Base-by-base conservation (phyloP, 1,140 invertebrate genomes). In the Bombus superbus region DNA sequence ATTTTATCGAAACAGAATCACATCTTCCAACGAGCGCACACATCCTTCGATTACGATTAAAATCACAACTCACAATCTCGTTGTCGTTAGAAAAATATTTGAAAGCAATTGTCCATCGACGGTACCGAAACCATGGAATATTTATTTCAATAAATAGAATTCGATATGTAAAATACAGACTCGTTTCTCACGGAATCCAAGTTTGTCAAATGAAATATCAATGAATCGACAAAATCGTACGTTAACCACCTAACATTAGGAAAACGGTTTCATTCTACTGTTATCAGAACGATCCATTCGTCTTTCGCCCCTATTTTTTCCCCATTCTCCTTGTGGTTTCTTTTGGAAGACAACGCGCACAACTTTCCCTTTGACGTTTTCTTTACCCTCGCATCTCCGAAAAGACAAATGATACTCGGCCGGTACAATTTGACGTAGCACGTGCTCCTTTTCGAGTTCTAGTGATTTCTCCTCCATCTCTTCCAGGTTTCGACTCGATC, bases 241-340 rank as follows among this genome's bases (percentile, higher is more conserved):
- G 53, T 69, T 64, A 74, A 69, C 42, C 32, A 82, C n/a, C 47
- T 35, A 66, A 47, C 69, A 66, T 84, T 84, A 79, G 76, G 66
- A 73, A 79, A 73, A 35, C 59, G 83, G 85, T 92, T 93, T 93
- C 91, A 93, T 94, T 94, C 92, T 93, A 92, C 59, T n/a, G 11
- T 93, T 91, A 93, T 93, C 90, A 92, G 81, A 57, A 72, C 86
- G 78, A 83, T 89, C 90, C 92, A 93, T 94, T 92, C 88, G 88
- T 94, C 93, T 94, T 91, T 83, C 85, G 76, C 4, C 11, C 90
- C 90, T 83, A 81, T 85, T 80, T 72, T 57, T 81, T 77, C n/a
- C 42, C 15, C 11, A 1, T 35, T 68, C 22, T n/a, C n/a, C n/a
- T 11, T 25, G 15, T 25, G 1, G 15, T 44, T 75, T 32, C 40